Evolutionary conservation across 2,888 invertebrate species (phyloP).

Genomic region (Oxyscelio sp.): DNA sequence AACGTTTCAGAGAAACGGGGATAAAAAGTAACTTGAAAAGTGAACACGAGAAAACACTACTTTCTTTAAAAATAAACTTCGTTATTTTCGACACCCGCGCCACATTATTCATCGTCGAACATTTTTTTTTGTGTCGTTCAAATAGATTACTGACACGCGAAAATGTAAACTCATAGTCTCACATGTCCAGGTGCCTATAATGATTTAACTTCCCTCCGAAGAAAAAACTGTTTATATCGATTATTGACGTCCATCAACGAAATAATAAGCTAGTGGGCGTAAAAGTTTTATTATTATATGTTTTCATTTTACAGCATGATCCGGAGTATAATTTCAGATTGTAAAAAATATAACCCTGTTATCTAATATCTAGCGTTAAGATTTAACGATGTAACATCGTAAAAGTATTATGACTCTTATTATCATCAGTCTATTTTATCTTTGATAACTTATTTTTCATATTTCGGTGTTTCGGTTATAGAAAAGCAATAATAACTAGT

Average conservation of each 20-base stretch:
- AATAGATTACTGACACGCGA: conserved; percentile 11
- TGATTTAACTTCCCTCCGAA: background rate
- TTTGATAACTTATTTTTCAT: too few species aligned
- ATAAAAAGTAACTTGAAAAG: background rate
- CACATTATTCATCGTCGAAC: conserved; percentile 1
- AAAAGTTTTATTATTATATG: background rate
- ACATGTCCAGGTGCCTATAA: background rate
- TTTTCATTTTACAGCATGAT: background rate
- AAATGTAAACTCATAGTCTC: background rate
- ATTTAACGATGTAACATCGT: background rate
- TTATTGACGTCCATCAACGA: background rate
- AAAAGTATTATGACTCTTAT: background rate
- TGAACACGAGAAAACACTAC: background rate
- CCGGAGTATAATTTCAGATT: background rate
- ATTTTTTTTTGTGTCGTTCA: conserved; percentile 1
- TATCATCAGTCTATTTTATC: background rate
- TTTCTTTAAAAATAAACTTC: background rate
- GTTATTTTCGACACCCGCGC: background rate
- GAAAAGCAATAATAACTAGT: too few species aligned
- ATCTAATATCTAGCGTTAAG: background rate
- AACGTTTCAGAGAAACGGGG: background rate
- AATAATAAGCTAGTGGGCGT: background rate
- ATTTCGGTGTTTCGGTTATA: too few species aligned
- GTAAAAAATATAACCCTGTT: background rate
- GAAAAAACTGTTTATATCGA: background rate